Evolutionary conservation across 1,140 invertebrate genomes (phyloP), one percentile per base, ranked within the genome.

Genomic region (Euborellia annulipes): DNA sequence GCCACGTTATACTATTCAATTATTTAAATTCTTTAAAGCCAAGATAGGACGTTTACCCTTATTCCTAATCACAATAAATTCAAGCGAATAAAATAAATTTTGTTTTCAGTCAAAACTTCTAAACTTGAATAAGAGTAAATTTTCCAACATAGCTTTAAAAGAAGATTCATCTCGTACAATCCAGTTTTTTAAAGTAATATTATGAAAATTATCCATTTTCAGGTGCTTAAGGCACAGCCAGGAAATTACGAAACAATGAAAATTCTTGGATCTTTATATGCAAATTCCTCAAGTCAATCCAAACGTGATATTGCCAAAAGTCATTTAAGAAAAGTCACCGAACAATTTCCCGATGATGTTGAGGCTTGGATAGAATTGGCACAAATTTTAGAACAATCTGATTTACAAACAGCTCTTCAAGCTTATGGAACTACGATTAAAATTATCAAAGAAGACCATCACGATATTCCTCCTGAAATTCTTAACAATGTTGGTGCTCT

Each of bases 211-310:
- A n/a, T n/a, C 23, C 11, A 27, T 6, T 27, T 27, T 27, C 11
- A 27, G 23, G 93, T 99, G 3, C 65, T 99, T 3, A 98, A 98
- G 71, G 84, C 79, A 1, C 89, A 96, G 60, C 91, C 94, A 0
- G 89, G 89, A 3, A 98, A 98, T 65, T 97, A 97, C 61, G 96
- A 99, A 66, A 97, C 95, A 3, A 95, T 98, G 90, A 98, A 98
- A 64, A 98, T 98, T 51, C 70, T 98, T 1, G 95, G 94, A 0
- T 96, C 93, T 0, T 66, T 99, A 0, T 99, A 98, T 63, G 92
- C 92, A 0, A 88, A 83, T 58, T 92, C 89, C 1, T 74, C 67
- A 48, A 95, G 80, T 46, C 86, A 85, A 61, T 83, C 84, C 0
- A 95, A 95, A 66, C 67, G 90, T 22, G 89, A 96, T 53, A 85